Conservation (phyloP, 2,797 vertebrate genomes). For the Phalanger gymnotis region DNA sequence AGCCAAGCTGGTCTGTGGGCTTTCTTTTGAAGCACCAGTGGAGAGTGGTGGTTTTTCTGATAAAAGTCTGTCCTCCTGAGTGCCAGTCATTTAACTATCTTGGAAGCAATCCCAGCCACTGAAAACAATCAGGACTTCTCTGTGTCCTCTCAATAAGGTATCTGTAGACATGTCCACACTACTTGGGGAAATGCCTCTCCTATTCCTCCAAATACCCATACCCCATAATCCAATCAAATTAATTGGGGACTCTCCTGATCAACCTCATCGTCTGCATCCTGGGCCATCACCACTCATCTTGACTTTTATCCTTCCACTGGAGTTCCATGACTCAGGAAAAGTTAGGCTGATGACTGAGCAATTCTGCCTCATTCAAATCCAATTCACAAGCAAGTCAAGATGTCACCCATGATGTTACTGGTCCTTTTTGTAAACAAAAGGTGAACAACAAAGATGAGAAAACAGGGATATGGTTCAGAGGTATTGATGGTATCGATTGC, state of each 20-base stretch:
- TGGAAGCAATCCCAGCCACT: not conserved
- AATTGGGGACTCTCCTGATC: not conserved
- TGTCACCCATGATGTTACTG: not conserved
- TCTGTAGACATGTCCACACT: not conserved
- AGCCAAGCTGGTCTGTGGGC: not conserved
- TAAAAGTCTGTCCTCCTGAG: not conserved
- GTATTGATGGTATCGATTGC: not conserved
- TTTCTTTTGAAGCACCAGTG: not conserved
- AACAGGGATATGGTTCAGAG: not conserved
- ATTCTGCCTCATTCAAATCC: not conserved
- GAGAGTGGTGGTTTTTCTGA: not conserved
- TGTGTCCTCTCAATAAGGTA: too few species aligned
- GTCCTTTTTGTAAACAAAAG: not conserved
- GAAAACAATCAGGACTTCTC: not conserved
- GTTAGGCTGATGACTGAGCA: not conserved
- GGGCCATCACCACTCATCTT: not conserved
- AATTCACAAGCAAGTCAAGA: not conserved
- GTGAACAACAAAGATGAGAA: not conserved
- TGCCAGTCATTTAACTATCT: not conserved
- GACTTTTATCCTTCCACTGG: not conserved
- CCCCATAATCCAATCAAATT: not conserved
- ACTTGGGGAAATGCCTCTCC: not conserved
- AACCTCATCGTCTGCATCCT: not conserved
- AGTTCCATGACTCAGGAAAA: not conserved
- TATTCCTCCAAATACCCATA: not conserved